Percentiles rank a stretch among this genome's conserved stretches.
These are phyloP conservation scores for Archilochus colubris DNA, from an alignment of 2,113 vertebrate species.

Conservation along the genomic window DNA sequence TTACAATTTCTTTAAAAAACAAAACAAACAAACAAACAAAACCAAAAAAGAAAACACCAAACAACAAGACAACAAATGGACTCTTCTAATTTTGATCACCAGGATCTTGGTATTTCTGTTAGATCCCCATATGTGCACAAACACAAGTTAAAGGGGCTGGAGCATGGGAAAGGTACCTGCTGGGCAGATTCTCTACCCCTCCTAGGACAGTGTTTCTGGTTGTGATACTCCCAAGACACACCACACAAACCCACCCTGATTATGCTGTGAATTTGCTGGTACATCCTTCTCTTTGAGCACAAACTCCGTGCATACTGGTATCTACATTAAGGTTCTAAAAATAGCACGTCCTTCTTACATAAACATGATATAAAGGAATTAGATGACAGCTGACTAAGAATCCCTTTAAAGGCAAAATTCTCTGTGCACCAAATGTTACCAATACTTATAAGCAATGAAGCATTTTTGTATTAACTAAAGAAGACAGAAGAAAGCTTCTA, in stretches of 20 bases:
- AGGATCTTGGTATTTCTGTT: not conserved
- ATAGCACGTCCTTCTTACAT: not conserved
- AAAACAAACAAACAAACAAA: not conserved
- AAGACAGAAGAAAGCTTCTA: not conserved
- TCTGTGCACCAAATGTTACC: not conserved
- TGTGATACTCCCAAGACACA: not conserved
- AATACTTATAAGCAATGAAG: not conserved
- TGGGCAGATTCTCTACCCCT: not conserved
- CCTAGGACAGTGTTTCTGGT: not conserved
- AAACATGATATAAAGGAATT: conserved; percentile 45
- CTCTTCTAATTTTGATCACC: not conserved
- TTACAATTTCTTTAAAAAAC: not conserved
- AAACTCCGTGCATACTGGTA: not conserved
- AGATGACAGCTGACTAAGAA: conserved; percentile 35
- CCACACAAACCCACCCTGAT: not conserved
- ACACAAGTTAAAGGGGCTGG: fast-evolving
- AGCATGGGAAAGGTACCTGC: not conserved
- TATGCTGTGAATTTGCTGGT: not conserved
- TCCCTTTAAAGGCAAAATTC: conserved; percentile 26
- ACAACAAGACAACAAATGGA: not conserved
- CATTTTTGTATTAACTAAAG: not conserved
- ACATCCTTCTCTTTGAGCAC: not conserved
- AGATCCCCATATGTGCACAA: not conserved
- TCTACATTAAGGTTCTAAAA: not conserved
- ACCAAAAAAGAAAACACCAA: no score